phyloP scores from a whole-genome alignment of 2,888 invertebrate species.

The Dynastes grantii region DNA sequence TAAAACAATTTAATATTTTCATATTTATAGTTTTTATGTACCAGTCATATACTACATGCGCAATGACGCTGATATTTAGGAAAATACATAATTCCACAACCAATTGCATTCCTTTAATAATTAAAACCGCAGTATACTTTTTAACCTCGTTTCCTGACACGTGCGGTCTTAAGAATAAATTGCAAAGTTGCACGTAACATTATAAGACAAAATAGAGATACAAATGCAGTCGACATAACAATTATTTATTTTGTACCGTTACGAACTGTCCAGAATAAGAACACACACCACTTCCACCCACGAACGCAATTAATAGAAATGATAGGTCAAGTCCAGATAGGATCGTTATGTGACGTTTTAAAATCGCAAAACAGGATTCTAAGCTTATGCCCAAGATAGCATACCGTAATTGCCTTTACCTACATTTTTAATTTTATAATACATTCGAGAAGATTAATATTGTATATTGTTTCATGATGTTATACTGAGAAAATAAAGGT shows the following conservation, averaged over 20 bases:
- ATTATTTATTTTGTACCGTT: conserved; percentile 46
- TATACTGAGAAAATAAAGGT: neutral
- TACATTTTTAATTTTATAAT: conserved; percentile 6
- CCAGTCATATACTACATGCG: neutral
- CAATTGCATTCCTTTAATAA: conserved; percentile 5
- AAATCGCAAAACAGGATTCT: conserved; percentile 18
- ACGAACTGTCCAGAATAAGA: conserved; percentile 30
- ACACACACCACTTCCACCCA: conserved; percentile 44
- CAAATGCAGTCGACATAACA: conserved; percentile 35
- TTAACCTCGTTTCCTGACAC: conserved; percentile 23
- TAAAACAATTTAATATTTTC: neutral
- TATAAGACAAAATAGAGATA: conserved; percentile 37
- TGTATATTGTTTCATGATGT: neutral
- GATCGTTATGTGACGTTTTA: conserved; percentile 44
- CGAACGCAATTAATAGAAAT: conserved; percentile 47
- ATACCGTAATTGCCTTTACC: conserved; percentile 26
- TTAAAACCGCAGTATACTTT: conserved; percentile 19
- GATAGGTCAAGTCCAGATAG: conserved; percentile 47
- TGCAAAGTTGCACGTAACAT: conserved; percentile 34
- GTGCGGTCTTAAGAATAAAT: conserved; percentile 25
- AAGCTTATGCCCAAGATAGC: conserved; percentile 30
- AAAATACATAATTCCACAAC: neutral
- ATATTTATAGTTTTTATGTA: neutral
- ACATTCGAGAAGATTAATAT: neutral
- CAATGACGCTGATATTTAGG: conserved; percentile 1